Evolutionary conservation across 2,113 vertebrate genomes (phyloP), one percentile per base, ranked within the genome.

Genomic region (Centropus unirufus): DNA sequence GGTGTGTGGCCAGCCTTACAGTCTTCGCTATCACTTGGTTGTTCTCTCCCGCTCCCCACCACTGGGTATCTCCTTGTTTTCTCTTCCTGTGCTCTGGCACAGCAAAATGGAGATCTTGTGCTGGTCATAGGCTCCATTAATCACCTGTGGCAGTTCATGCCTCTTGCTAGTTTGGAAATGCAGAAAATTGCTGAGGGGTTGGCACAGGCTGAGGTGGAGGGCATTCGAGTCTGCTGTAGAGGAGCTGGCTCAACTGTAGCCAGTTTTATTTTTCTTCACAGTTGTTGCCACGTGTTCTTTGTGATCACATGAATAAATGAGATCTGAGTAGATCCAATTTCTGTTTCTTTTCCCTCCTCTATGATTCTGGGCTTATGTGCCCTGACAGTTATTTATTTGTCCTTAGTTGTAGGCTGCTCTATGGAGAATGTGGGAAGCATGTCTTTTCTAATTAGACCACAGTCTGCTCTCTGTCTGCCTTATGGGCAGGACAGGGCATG

Each of bases 381-480:
- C 55, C 36, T 68, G 86, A 73, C 88, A 91, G 68, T 91, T 89
- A 91, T 74, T 96, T 94, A 68, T 93, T 90, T 93, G 83, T 92
- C 92, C 86, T 86, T 86, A 84, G 80, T 89, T 84, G 82, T 76
- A 77, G 91, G 57, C 93, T 93, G 92, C 68, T 83, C 68, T 77
- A 47, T 83, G 76, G 92, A 93, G 93, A 83, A 87, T 14, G 82
- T 95, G 87, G 95, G 90, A 96, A 96, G 87, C 84, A 51, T 78
- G 96, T 96, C 91, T 92, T 94, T 81, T 87, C 93, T 97, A 96
- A 96, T 96, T 93, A 96, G 85, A 78, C 89, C 85, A 61, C 91
- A 95, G 89, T 83, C 93, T 95, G 95, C 95, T 92, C 91, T 97
- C 85, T 95, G 91, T 92, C 94, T 97, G 95, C 95, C 96, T 96